Conservation (phyloP, 2,888 invertebrate species). For the Peribatodes rhomboidaria region DNA sequence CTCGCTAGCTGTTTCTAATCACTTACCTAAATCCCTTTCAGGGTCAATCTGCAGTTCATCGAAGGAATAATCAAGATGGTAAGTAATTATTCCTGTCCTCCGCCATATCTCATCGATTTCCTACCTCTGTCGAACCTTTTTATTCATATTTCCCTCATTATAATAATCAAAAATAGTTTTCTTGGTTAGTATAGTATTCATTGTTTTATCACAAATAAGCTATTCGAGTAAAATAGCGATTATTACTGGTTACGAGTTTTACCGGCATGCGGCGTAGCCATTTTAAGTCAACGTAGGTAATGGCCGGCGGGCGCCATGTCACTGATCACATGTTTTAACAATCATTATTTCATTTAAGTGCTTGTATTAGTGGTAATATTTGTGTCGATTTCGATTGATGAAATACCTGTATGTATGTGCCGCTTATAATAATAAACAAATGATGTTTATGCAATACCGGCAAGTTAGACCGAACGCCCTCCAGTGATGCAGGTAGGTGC, state of each 20-base stretch:
- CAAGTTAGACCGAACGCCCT: constrained; percentile 42
- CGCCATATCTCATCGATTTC: constrained; percentile 15
- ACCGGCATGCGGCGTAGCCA: constrained; percentile 78
- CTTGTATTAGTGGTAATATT: background rate
- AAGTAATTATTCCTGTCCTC: constrained; percentile 6
- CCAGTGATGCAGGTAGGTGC: constrained; percentile 42
- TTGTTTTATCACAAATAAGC: background rate
- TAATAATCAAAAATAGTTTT: background rate
- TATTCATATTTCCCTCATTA: background rate
- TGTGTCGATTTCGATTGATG: background rate
- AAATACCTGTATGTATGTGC: background rate
- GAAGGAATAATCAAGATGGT: constrained; percentile 31
- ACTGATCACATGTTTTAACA: constrained; percentile 65
- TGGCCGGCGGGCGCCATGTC: constrained; percentile 81
- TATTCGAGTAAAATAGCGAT: background rate
- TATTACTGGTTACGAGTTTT: constrained; percentile 1
- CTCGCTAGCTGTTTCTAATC: background rate
- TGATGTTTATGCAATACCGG: constrained; percentile 42
- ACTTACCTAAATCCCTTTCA: constrained; percentile 6
- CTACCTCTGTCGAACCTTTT: background rate
- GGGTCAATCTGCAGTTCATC: constrained; percentile 30
- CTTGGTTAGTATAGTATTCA: background rate
- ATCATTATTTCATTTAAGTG: constrained; percentile 14
- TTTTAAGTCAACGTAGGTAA: constrained; percentile 63
- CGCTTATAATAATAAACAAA: constrained; percentile 63